Conservation (phyloP, 2,113 vertebrate species). For the Cochlearius cochlearius region DNA sequence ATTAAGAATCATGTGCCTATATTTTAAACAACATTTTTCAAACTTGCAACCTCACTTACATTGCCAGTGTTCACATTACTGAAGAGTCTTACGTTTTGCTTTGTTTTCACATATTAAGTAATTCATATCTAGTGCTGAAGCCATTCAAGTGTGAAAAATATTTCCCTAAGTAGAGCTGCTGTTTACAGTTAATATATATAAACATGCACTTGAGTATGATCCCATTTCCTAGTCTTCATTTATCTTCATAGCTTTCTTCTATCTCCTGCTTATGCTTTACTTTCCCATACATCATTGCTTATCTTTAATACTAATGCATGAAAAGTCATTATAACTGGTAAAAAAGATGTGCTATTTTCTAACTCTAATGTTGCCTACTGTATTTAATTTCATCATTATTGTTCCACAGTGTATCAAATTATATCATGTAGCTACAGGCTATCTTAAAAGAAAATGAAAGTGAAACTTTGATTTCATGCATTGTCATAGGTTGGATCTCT, state of each 20-base stretch:
- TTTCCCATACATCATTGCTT: not conserved
- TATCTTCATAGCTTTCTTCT: not conserved
- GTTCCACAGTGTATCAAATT: not conserved
- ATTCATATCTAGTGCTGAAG: constrained; percentile 14
- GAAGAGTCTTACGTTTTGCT: not conserved
- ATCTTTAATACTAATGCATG: constrained; percentile 7
- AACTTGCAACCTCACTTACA: constrained; percentile 1
- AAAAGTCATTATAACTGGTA: not conserved
- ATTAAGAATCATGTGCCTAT: constrained; percentile 69
- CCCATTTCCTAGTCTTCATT: not conserved
- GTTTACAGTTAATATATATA: constrained; percentile 1
- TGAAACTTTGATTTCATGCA: not conserved
- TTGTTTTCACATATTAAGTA: not conserved
- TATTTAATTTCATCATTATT: constrained; percentile 3
- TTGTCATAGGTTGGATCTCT: not conserved
- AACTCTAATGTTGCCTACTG: not conserved
- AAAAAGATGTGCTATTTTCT: not conserved
- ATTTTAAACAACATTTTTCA: constrained; percentile 43
- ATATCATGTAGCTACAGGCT: not conserved
- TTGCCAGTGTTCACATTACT: constrained; percentile 21
- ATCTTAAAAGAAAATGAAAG: constrained; percentile 6
- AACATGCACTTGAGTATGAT: not conserved
- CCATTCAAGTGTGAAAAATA: constrained; percentile 12
- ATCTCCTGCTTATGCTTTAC: not conserved
- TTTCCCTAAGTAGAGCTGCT: constrained; percentile 3